These are phyloP conservation scores for Maconellicoccus hirsutus DNA, from an alignment of 1,140 invertebrate genomes.

Conservation along the genomic window DNA sequence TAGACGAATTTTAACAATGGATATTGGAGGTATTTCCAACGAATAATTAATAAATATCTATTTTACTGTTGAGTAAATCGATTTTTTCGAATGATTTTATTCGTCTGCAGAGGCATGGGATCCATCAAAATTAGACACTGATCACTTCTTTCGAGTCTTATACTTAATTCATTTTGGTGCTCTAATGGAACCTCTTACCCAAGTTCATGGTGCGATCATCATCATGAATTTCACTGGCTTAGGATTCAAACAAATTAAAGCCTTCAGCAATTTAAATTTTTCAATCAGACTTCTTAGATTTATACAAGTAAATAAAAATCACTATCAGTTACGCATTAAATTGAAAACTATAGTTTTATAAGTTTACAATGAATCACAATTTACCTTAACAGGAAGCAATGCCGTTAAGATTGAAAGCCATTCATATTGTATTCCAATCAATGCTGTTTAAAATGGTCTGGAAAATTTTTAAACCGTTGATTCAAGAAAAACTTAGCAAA, in stretches of 20 bases:
- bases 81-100: no score
- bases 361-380: background rate
- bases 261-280: conserved; percentile 56
- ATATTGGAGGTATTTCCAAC: conserved; percentile 48
- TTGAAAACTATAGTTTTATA: background rate
- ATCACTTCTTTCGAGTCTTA: conserved; percentile 61
- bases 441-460: conserved; percentile 80
- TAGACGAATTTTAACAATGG: conserved; percentile 47
- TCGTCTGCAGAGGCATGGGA: conserved; percentile 50
- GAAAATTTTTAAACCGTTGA: conserved; percentile 76
- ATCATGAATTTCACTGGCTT: conserved; percentile 70
- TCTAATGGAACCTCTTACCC: conserved; percentile 56
- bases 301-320: conserved; percentile 44
- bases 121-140: conserved; percentile 52
- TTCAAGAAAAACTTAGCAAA: conserved; percentile 67
- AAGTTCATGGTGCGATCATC: conserved; percentile 56
- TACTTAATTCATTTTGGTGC: conserved; percentile 65
- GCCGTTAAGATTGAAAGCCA: conserved; percentile 74
- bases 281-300: conserved; percentile 60
- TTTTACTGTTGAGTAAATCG: no score
- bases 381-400: conserved; percentile 75
- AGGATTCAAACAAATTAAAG: conserved; percentile 55
- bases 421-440: conserved; percentile 82
- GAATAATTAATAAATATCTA: background rate
- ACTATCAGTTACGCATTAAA: background rate